Percentiles rank a stretch among this genome's conserved stretches.
phyloP scores from a whole-genome alignment of 2,888 invertebrate genomes.

The Strigamia crassipes region DNA sequence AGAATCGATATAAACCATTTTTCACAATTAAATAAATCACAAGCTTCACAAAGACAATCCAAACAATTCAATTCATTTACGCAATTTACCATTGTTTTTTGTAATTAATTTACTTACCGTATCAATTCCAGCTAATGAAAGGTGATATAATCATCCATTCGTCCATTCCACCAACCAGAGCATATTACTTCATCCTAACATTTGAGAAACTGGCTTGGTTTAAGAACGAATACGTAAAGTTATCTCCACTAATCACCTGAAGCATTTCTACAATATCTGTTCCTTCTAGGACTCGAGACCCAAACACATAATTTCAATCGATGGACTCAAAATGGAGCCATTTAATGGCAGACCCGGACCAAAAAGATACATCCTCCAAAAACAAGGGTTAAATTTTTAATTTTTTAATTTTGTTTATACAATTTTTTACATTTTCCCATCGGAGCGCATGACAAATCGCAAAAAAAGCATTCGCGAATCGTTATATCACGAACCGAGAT shows the following conservation, averaged over 20 bases:
- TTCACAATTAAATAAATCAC: too few species aligned
- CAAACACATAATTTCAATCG: neutral
- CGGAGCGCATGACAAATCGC: too few species aligned
- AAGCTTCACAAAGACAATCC: too few species aligned
- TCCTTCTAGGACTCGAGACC: neutral
- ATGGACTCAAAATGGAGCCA: neutral
- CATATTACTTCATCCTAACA: neutral
- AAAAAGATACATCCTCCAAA: neutral
- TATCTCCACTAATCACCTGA: neutral
- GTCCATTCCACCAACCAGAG: neutral
- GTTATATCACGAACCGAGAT: too few species aligned
- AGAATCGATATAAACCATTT: neutral
- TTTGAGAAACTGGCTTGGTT: neutral
- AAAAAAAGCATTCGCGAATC: too few species aligned
- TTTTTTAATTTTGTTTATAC: too few species aligned
- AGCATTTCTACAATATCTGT: neutral
- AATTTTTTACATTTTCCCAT: neutral
- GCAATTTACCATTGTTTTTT: too few species aligned
- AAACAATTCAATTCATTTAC: too few species aligned
- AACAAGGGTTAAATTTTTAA: neutral
- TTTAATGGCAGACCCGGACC: neutral
- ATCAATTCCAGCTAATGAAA: neutral
- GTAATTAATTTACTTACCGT: too few species aligned
- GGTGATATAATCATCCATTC: neutral
- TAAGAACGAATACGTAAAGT: neutral